Evolutionary conservation across 1,140 invertebrate genomes (phyloP).

Genomic region (Aphaenogaster rudis): DNA sequence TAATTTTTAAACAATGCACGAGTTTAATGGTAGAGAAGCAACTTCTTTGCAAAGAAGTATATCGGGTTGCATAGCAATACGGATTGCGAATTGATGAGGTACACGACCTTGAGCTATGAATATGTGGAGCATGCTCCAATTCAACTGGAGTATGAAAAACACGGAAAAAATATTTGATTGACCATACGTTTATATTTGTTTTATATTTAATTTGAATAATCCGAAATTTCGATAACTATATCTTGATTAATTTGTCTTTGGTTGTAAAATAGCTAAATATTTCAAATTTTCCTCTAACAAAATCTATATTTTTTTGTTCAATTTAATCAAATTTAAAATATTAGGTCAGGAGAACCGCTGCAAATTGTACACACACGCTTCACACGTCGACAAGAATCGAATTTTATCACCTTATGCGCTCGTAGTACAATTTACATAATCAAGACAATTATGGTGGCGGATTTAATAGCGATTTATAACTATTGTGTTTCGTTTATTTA

Average conservation of each 20-base stretch:
- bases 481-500: constrained; percentile 3
- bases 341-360: neutral
- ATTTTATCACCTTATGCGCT: neutral
- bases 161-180: constrained; percentile 43
- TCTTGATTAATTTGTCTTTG: neutral
- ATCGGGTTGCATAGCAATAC: constrained; percentile 23
- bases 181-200: neutral
- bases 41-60: neutral
- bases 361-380: neutral
- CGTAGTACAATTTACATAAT: neutral
- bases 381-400: neutral
- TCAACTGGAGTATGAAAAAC: constrained; percentile 55
- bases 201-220: neutral
- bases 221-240: neutral
- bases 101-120: constrained; percentile 25
- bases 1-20: neutral
- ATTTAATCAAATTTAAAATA: neutral
- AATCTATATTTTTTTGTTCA: neutral
- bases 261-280: neutral
- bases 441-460: neutral
- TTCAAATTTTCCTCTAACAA: neutral
- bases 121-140: constrained; percentile 56
- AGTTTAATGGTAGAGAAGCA: neutral
- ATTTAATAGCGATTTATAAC: neutral
- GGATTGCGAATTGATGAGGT: neutral